These are phyloP conservation scores for Eurystomus gularis DNA, from an alignment of 2,113 vertebrate genomes.

Conservation along the genomic window DNA sequence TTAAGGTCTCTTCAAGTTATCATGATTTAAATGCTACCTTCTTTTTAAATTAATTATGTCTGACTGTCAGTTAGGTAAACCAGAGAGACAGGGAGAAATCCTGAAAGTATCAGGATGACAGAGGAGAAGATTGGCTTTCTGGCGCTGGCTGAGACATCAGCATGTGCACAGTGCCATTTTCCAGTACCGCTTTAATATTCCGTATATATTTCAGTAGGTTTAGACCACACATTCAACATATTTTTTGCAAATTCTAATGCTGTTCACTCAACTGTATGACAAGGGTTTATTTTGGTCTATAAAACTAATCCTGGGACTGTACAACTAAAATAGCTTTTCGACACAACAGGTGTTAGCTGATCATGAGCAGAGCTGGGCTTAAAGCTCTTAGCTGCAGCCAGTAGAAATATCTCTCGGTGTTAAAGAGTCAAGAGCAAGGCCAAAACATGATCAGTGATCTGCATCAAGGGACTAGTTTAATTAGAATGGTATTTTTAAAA, in stretches of 20 bases:
- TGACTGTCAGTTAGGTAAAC: background rate
- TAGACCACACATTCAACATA: constrained; percentile 30
- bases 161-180: background rate
- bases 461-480: constrained; percentile 33
- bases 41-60: background rate
- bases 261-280: background rate
- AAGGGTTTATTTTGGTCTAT: constrained; percentile 56
- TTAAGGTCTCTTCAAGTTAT: background rate
- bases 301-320: constrained; percentile 42
- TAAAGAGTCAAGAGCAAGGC: constrained; percentile 49
- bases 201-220: background rate
- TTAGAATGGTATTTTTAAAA: constrained; percentile 55
- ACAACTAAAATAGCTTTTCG: constrained; percentile 56
- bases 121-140: background rate
- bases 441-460: constrained; percentile 10
- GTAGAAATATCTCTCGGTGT: constrained; percentile 21
- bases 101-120: background rate
- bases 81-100: background rate
- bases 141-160: background rate
- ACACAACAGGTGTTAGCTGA: constrained; percentile 61
- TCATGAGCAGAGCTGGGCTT: constrained; percentile 28
- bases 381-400: constrained; percentile 9
- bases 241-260: constrained; percentile 1
- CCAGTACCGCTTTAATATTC: background rate
- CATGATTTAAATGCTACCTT: background rate